Evolutionary conservation across 2,113 vertebrate species (phyloP), one percentile per base, ranked within the genome.

Genomic region (Clarias gariepinus): DNA sequence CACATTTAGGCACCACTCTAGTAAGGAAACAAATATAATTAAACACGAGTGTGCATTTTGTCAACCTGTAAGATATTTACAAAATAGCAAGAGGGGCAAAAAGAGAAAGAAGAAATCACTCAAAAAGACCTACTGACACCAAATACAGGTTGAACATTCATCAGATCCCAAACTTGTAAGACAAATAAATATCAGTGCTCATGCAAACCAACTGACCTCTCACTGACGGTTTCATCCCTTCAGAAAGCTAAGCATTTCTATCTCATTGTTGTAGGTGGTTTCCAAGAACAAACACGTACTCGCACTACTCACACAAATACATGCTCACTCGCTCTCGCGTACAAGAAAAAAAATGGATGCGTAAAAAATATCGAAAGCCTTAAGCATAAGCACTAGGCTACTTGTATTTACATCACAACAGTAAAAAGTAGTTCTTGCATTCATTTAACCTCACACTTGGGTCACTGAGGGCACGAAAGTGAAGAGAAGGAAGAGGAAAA

Each of bases 381-480:
- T 93, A 92, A 90, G 91, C 92, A 91, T 92, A 93, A 94, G 93
- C 92, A 94, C 92, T 93, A 95, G 85, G 92, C 86, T 93, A 92
- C 92, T 93, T 93, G 93, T 93, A 92, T 94, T 95, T 94, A 95
- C 94, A 93, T 93, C 93, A 95, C 94, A 92, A 95, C 94, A 93
- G 94, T 95, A 95, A 94, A 95, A 96, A 95, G 94, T 94, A 95
- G 92, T 93, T 96, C 93, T 94, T 94, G 94, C 94, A 95, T 95
- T 95, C 92, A 91, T 92, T 95, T 93, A 95, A 94, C 93, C 93
- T 91, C 93, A 93, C 93, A 87, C 92, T 92, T 74, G 84, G 82
- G 86, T 84, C 63, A 36, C 83, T 78, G 89, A 82, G 64, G 92
- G 86, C 83, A 58, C 57, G 87, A 91, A 89, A 90, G 87, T 82